phyloP scores from a whole-genome alignment of 2,797 vertebrate species.

The Gymnodraco acuticeps region DNA sequence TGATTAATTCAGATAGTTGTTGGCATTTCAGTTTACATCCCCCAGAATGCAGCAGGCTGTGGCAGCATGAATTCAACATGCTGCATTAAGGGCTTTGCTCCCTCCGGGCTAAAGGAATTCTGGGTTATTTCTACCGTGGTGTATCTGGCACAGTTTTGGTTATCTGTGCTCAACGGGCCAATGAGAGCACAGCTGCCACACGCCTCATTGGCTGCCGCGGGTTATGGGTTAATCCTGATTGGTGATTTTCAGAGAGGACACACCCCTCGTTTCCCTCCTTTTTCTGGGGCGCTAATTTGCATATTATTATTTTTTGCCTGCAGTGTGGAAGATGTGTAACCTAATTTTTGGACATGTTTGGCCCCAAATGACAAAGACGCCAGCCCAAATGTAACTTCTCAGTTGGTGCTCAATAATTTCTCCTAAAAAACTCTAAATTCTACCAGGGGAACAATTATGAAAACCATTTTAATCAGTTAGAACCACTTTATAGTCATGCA shows the following conservation, averaged over 20 bases:
- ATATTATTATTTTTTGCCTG: slow-evolving; percentile 55
- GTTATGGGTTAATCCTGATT: slow-evolving; percentile 65
- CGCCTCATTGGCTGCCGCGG: slow-evolving; percentile 72
- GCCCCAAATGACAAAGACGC: slow-evolving; percentile 21
- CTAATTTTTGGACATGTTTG: slow-evolving; percentile 36
- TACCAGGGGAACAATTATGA: background rate
- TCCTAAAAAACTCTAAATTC: slow-evolving; percentile 7
- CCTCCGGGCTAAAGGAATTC: slow-evolving; percentile 65
- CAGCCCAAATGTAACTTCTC: slow-evolving; percentile 11
- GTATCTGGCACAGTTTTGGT: slow-evolving; percentile 77
- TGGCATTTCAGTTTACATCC: slow-evolving; percentile 45
- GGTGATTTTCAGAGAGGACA: slow-evolving; percentile 60
- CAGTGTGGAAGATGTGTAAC: slow-evolving; percentile 42
- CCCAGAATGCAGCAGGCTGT: slow-evolving; percentile 43
- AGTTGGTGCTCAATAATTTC: background rate
- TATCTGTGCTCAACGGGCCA: slow-evolving; percentile 60
- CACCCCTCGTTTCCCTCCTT: slow-evolving; percentile 17
- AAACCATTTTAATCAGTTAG: slow-evolving; percentile 4
- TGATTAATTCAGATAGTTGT: slow-evolving; percentile 55
- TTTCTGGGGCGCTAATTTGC: slow-evolving; percentile 49
- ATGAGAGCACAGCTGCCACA: slow-evolving; percentile 60
- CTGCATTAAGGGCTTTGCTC: slow-evolving; percentile 55
- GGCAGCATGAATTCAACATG: slow-evolving; percentile 47
- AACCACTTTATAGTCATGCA: background rate
- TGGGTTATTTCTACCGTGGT: slow-evolving; percentile 69